Evolutionary conservation across 2,888 invertebrate species (phyloP).

Genomic region (Seira sanloemensis): DNA sequence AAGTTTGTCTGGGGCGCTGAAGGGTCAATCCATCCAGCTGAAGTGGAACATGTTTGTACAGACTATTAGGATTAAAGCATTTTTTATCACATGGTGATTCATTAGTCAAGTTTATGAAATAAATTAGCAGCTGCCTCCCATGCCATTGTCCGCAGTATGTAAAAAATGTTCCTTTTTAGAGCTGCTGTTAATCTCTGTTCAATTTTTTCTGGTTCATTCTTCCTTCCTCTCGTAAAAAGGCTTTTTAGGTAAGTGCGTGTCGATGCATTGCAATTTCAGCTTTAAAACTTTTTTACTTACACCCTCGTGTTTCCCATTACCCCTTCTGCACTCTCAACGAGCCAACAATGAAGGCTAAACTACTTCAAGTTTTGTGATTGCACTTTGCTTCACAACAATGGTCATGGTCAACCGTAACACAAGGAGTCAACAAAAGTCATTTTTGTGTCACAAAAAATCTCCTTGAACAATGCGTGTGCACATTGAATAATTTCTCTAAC

Average conservation of each 20-base stretch:
- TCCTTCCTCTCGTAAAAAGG: slow-evolving; percentile 10
- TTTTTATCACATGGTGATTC: neutral
- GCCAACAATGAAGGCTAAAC: neutral
- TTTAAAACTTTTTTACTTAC: neutral
- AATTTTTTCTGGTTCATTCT: slow-evolving; percentile 3
- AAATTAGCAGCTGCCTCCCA: slow-evolving; percentile 49
- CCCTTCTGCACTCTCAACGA: neutral
- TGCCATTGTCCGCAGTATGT: slow-evolving; percentile 29
- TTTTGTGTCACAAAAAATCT: too few species aligned
- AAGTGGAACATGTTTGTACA: neutral
- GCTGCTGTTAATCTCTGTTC: slow-evolving; percentile 25
- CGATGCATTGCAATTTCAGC: slow-evolving; percentile 10
- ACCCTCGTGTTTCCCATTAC: neutral
- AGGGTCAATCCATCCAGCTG: neutral
- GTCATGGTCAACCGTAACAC: neutral
- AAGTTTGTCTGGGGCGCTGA: neutral
- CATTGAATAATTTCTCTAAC: too few species aligned
- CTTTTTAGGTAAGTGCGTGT: slow-evolving; percentile 22
- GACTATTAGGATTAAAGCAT: neutral
- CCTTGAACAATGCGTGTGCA: too few species aligned
- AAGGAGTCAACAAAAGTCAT: neutral
- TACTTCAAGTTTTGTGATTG: neutral
- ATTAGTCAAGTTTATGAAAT: neutral
- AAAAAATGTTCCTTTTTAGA: slow-evolving; percentile 40
- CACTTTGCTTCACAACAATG: neutral